Conservation (phyloP, 2,888 invertebrate genomes). For the Brenthis daphne region DNA sequence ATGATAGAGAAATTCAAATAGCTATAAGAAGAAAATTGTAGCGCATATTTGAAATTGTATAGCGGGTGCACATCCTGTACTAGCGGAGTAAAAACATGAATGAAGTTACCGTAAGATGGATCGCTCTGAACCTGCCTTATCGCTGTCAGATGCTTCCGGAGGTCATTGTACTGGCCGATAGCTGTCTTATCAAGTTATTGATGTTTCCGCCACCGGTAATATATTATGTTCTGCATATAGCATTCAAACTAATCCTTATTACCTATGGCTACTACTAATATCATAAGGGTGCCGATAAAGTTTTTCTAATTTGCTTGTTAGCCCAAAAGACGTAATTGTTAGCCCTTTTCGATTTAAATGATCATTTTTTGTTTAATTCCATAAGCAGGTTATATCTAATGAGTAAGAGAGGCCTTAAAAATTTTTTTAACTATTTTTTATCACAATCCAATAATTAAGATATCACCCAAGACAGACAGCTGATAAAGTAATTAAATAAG, state of each 20-base stretch:
- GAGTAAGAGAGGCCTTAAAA: too few relatives aligned
- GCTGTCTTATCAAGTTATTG: constrained; percentile 37
- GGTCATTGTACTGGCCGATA: constrained; percentile 40
- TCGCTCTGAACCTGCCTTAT: constrained; percentile 48
- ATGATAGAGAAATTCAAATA: constrained; percentile 18
- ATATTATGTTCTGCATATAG: constrained; percentile 17
- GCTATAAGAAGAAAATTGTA: constrained; percentile 36
- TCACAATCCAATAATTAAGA: too few relatives aligned
- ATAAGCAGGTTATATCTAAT: too few relatives aligned
- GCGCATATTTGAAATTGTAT: constrained; percentile 45
- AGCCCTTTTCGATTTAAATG: too few relatives aligned
- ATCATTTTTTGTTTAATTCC: too few relatives aligned
- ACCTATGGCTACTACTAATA: too few relatives aligned
- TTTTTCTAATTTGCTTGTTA: too few relatives aligned
- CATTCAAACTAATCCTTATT: constrained; percentile 4
- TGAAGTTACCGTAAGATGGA: constrained; percentile 52
- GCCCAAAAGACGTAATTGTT: too few relatives aligned
- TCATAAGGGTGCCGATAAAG: too few relatives aligned
- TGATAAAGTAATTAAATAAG: too few relatives aligned
- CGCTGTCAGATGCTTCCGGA: constrained; percentile 57
- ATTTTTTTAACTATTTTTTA: too few relatives aligned
- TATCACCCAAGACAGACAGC: too few relatives aligned
- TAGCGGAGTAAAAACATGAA: constrained; percentile 48
- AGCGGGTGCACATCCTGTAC: constrained; percentile 48
- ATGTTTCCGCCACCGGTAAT: constrained; percentile 30